phyloP scores from a whole-genome alignment of 2,797 vertebrate genomes.

The Hydrocynus forskahlii region DNA sequence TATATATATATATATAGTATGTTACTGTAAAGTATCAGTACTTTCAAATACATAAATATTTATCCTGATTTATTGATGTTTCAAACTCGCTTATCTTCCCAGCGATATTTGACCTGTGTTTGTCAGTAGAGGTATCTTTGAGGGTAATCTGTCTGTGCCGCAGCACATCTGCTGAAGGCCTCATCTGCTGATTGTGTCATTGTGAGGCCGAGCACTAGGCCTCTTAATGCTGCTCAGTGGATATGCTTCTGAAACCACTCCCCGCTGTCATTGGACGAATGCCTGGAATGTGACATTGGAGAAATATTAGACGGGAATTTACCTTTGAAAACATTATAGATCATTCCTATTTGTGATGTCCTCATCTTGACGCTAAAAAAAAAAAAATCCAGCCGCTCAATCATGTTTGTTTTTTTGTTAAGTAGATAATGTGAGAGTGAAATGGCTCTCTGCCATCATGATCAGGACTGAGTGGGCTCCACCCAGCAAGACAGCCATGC shows the following conservation, averaged over 20 bases:
- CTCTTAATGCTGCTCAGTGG: slow-evolving; percentile 27
- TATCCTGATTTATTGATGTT: too few relatives aligned
- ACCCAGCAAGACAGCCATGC: not conserved
- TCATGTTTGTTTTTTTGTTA: not conserved
- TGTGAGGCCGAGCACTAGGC: slow-evolving; percentile 10
- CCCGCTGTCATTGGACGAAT: slow-evolving; percentile 31
- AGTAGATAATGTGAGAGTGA: not conserved
- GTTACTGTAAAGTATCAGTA: too few relatives aligned
- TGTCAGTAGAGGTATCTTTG: slow-evolving; percentile 27
- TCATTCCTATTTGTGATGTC: slow-evolving; percentile 11
- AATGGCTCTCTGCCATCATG: not conserved
- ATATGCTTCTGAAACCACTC: slow-evolving; percentile 16
- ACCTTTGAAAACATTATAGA: slow-evolving; percentile 12
- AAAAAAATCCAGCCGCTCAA: not conserved
- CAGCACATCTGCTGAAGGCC: slow-evolving; percentile 35
- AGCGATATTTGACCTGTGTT: not conserved
- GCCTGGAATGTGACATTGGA: slow-evolving; percentile 41
- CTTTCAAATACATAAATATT: too few relatives aligned
- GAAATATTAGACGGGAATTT: slow-evolving; percentile 20
- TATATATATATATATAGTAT: too few relatives aligned
- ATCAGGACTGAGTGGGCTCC: not conserved
- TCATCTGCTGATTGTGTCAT: slow-evolving; percentile 34
- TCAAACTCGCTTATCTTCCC: not conserved
- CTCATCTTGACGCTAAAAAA: not conserved
- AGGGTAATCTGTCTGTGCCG: slow-evolving; percentile 14